phyloP scores from a whole-genome alignment of 2,888 invertebrate species.

The Helobdella robusta region DNA sequence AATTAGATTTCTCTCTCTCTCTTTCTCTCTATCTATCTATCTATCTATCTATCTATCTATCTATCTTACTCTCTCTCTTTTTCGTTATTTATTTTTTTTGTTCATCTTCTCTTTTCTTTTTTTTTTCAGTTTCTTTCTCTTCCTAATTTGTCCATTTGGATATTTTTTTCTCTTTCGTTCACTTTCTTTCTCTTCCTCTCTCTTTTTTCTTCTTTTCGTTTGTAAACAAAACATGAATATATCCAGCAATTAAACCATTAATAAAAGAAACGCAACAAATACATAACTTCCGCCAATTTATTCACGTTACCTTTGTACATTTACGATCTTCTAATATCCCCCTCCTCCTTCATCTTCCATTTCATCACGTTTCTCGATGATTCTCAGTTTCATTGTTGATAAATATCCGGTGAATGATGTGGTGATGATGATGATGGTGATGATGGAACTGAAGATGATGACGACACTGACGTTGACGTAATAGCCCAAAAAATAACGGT shows the following conservation, averaged over 20 bases:
- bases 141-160: too few species aligned
- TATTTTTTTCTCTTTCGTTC: not conserved
- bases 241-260: too few species aligned
- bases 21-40: conserved; percentile 7
- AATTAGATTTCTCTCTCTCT: not conserved
- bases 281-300: too few species aligned
- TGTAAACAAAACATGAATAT: too few species aligned
- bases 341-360: too few species aligned
- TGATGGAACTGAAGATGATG: conserved; percentile 5
- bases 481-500: not conserved
- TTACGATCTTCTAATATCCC: too few species aligned
- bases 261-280: too few species aligned
- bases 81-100: not conserved
- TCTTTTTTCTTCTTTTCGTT: not conserved
- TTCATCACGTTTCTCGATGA: too few species aligned
- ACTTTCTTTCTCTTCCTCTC: not conserved
- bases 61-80: not conserved
- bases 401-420: too few species aligned
- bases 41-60: not conserved
- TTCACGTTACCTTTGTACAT: too few species aligned
- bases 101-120: not conserved
- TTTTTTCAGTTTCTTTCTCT: too few species aligned
- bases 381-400: too few species aligned
- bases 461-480: not conserved
- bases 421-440: conserved; percentile 5